phyloP scores from a whole-genome alignment of 2,797 vertebrate species.

The Anas bahamensis region DNA sequence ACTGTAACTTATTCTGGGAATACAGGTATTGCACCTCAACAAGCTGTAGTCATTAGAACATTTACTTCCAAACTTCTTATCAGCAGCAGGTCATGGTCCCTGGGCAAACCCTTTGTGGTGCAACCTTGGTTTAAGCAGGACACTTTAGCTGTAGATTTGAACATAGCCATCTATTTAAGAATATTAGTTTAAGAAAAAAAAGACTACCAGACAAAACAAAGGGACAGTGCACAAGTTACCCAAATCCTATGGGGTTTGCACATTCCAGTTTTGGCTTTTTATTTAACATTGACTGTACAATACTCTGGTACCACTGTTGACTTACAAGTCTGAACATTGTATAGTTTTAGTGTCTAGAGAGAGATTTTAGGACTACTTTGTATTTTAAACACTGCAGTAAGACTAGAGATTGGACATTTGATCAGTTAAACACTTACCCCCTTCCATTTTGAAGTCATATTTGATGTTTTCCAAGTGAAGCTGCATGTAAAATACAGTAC shows the following conservation, averaged over 20 bases:
- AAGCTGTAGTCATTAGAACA: conserved; percentile 58
- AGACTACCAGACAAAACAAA: conserved; percentile 75
- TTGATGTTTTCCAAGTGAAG: background rate
- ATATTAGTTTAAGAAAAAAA: conserved; percentile 54
- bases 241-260: conserved; percentile 77
- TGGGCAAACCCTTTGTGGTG: conserved; percentile 72
- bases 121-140: conserved; percentile 71
- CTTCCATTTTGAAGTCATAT: background rate
- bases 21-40: conserved; percentile 75
- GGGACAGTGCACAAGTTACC: conserved; percentile 77
- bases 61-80: conserved; percentile 17
- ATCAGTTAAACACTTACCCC: background rate
- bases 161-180: conserved; percentile 70
- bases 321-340: conserved; percentile 73
- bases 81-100: conserved; percentile 83
- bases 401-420: background rate
- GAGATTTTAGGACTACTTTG: conserved; percentile 72
- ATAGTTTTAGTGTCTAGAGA: conserved; percentile 77
- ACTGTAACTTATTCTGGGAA: conserved; percentile 74
- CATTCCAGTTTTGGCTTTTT: conserved; percentile 86
- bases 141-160: conserved; percentile 61
- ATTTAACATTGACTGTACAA: conserved; percentile 82
- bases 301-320: conserved; percentile 73
- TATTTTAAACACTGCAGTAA: conserved; percentile 63
- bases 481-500: background rate